Percentiles rank a stretch among this genome's conserved stretches.
Conservation (phyloP, 2,113 vertebrate species). For the Fulica atra region DNA sequence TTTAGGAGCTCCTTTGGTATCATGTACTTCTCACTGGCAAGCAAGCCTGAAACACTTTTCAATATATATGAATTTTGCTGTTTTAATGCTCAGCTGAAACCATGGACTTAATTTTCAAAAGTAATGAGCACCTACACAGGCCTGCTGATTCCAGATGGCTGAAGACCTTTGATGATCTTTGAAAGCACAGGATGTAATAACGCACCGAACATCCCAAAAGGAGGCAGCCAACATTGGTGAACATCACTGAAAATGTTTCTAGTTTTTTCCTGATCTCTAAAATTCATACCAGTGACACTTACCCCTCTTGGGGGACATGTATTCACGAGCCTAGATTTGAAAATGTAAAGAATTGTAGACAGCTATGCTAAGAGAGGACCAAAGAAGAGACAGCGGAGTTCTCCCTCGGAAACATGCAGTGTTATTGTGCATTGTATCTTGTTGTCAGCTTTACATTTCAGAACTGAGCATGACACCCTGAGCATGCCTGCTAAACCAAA, state of each 20-base stretch:
- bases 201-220: background rate
- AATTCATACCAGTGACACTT: background rate
- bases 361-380: background rate
- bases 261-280: background rate
- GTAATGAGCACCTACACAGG: background rate
- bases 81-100: background rate
- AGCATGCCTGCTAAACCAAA: background rate
- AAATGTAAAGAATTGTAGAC: background rate
- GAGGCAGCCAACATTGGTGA: background rate
- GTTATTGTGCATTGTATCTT: background rate
- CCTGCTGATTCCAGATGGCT: background rate
- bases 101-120: background rate
- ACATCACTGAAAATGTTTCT: background rate
- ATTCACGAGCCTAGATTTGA: background rate
- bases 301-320: fast-evolving
- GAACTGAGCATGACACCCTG: background rate
- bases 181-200: background rate
- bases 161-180: background rate
- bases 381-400: background rate
- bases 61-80: background rate
- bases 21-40: background rate
- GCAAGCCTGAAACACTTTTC: background rate
- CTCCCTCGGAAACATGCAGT: background rate
- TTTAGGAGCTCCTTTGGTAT: background rate
- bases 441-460: background rate